Evolutionary conservation across 2,113 vertebrate genomes (phyloP).

Genomic region (Catharus fuscescens): DNA sequence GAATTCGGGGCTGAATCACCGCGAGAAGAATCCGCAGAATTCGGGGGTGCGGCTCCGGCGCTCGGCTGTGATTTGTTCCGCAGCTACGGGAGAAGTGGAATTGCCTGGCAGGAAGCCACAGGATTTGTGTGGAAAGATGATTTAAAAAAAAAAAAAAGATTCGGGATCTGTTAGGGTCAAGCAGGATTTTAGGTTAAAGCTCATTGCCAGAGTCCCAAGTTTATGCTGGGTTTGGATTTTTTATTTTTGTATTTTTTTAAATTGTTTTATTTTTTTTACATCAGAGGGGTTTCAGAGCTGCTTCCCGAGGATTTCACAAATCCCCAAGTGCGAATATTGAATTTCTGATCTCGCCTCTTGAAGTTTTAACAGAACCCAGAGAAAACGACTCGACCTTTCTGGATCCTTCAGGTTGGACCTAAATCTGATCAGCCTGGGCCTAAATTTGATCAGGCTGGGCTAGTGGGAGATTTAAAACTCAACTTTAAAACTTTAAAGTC

Average conservation of each 20-base stretch:
- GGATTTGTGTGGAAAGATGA: background rate
- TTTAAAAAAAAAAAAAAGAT: background rate
- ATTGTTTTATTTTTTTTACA: background rate
- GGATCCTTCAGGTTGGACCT: background rate
- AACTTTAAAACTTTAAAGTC: background rate
- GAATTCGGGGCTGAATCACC: background rate
- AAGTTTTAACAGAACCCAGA: background rate
- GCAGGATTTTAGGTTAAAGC: background rate
- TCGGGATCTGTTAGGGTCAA: background rate
- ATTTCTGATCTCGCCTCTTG: background rate
- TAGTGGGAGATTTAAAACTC: background rate
- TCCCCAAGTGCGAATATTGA: fast-evolving
- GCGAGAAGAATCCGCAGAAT: slow-evolving; percentile 45
- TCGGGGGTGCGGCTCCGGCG: background rate
- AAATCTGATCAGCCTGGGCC: background rate
- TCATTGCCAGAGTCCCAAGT: fast-evolving
- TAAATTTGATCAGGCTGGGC: background rate
- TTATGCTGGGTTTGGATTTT: background rate
- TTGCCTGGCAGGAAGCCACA: background rate
- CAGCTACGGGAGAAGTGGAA: background rate
- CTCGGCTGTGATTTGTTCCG: background rate
- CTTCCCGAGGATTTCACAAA: background rate
- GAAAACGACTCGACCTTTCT: background rate
- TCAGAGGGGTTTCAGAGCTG: background rate
- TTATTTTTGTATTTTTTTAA: background rate